phyloP scores from a whole-genome alignment of 2,888 invertebrate species.

The Cerastoderma edule region DNA sequence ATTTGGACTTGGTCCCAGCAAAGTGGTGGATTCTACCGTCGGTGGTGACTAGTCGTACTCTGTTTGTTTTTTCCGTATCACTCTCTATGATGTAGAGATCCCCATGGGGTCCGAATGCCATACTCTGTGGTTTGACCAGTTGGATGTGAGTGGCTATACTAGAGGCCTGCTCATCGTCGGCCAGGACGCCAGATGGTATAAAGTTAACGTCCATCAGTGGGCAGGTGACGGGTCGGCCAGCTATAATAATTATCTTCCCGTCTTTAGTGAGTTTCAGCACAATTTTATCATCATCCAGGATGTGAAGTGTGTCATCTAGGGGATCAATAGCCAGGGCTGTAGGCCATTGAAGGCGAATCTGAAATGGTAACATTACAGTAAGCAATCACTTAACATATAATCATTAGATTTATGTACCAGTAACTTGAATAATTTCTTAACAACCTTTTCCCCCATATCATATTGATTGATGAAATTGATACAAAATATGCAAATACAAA shows the following conservation, averaged over 20 bases:
- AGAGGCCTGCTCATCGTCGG: slow-evolving; percentile 78
- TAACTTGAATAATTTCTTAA: background rate
- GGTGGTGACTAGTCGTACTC: slow-evolving; percentile 92
- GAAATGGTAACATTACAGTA: slow-evolving; percentile 44
- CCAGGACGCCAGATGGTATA: slow-evolving; percentile 74
- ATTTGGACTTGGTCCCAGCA: slow-evolving; percentile 91
- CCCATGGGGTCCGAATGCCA: slow-evolving; percentile 96
- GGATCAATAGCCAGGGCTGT: slow-evolving; percentile 98
- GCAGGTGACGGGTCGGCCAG: slow-evolving; percentile 97
- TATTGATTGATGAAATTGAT: too few species aligned
- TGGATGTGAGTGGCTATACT: slow-evolving; percentile 92
- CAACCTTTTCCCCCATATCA: background rate
- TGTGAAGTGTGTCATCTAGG: slow-evolving; percentile 95
- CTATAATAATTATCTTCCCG: slow-evolving; percentile 93
- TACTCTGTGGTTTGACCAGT: slow-evolving; percentile 93
- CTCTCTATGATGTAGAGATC: slow-evolving; percentile 97
- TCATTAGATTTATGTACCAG: too few species aligned
- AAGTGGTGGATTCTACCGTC: slow-evolving; percentile 97
- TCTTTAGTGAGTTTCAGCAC: slow-evolving; percentile 96
- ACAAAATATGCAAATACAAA: too few species aligned
- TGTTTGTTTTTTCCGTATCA: slow-evolving; percentile 95
- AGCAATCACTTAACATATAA: too few species aligned
- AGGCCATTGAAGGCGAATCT: slow-evolving; percentile 98
- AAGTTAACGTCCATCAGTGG: slow-evolving; percentile 88
- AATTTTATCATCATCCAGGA: slow-evolving; percentile 93